Evolutionary conservation across 2,888 invertebrate species (phyloP), one percentile per base, ranked within the genome.

Genomic region (Charanyca ferruginea): DNA sequence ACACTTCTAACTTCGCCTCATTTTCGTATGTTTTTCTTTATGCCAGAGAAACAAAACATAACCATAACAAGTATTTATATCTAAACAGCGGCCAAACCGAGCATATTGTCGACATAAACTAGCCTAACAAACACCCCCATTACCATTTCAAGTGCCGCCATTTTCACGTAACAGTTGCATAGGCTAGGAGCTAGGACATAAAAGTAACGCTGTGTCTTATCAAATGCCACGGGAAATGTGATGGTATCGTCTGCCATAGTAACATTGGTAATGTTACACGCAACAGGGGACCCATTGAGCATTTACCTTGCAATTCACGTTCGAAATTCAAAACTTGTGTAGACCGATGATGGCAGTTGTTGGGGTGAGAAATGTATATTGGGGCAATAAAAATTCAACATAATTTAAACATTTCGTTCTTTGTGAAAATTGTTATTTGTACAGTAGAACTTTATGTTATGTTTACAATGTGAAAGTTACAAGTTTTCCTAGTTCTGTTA

Each of bases 211-310:
- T 84, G 73, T 84, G 85, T 84, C 89, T 89, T 90, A 90, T 90
- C 90, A 90, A 85, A 89, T 88, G 89, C 87, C 87, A 85, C 81
- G 84, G 88, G 78, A 85, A 85, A 85, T 87, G 86, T 83, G 88
- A 85, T 86, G 83, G 80, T 81, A 83, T 81, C 84, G 81, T 69
- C 69, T 80, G 74, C 80, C 78, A 84, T 85, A 84, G 81, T 73
- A 81, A 23, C 80, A 84, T 88, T 89, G 84, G 81, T 73, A 81
- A 23, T 80, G 85, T 88, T 89, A 94, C 88, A 81, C 87, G 81
- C 90, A 88, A 71, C 93, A 79, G 71, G 93, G 94, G 94, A 92
- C 87, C 90, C 76, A 88, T 93, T 87, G 80, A 84, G 84, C 88
- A 88, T 90, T 90, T 89, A 88, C 90, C 89, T 89, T 88, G 90